Evolutionary conservation across 2,888 invertebrate genomes (phyloP).

Genomic region (Temnothorax rugatulus): DNA sequence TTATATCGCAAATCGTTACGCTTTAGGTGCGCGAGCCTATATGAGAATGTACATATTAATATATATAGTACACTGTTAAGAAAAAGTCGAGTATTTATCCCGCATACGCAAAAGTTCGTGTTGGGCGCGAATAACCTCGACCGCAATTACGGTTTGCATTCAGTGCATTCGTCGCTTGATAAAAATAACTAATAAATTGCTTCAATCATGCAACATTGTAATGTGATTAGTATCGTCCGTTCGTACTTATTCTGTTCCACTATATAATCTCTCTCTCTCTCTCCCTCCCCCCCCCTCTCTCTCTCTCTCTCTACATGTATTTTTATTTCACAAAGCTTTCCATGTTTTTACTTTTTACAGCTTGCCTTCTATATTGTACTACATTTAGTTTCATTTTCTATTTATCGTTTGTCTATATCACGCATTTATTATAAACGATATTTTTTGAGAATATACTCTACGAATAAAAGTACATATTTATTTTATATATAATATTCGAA

Average conservation of each 20-base stretch:
- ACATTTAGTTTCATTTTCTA: not conserved
- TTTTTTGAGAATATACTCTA: not conserved
- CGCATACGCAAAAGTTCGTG: constrained; percentile 10
- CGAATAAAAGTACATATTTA: not conserved
- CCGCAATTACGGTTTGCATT: not conserved
- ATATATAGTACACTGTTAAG: not conserved
- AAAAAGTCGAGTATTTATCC: constrained; percentile 23
- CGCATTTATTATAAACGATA: not conserved
- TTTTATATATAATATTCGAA: not conserved
- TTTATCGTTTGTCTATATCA: not conserved
- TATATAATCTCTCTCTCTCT: not conserved
- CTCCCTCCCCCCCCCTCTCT: not conserved
- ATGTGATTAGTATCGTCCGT: not conserved
- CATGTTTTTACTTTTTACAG: not conserved
- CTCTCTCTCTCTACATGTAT: not conserved
- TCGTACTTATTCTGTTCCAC: not conserved
- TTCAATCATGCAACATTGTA: constrained; percentile 10
- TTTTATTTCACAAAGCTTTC: not conserved
- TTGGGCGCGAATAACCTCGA: constrained; percentile 10
- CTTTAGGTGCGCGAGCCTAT: not conserved
- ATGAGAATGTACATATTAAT: not conserved
- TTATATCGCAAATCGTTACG: not conserved
- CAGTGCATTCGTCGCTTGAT: not conserved
- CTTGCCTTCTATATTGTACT: not conserved
- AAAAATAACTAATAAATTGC: constrained; percentile 31